These are phyloP conservation scores for Psammodynastes pulverulentus DNA, from an alignment of 2,113 vertebrate genomes.

Conservation along the genomic window DNA sequence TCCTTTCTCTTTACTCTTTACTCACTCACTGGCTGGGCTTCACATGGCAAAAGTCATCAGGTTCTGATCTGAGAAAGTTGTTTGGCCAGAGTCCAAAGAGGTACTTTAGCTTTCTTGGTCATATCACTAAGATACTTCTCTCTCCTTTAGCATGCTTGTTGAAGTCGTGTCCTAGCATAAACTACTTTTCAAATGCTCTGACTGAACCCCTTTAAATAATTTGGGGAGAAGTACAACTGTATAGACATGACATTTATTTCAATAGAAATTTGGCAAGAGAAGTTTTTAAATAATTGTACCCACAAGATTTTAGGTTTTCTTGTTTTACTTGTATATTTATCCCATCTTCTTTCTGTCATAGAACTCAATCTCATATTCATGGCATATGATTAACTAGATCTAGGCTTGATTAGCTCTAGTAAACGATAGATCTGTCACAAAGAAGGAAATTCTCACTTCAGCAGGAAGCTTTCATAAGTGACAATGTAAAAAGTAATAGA, in stretches of 20 bases:
- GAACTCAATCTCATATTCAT: not conserved
- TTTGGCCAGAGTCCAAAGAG: not conserved
- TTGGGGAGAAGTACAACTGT: not conserved
- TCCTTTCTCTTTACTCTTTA: too few relatives aligned
- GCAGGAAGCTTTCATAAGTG: not conserved
- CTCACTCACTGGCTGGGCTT: not conserved
- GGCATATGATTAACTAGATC: not conserved
- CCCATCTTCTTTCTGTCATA: not conserved
- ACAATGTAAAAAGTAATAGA: not conserved
- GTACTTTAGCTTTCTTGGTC: not conserved
- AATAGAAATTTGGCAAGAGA: not conserved
- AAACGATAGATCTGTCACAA: not conserved
- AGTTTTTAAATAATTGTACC: not conserved
- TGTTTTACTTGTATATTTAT: not conserved
- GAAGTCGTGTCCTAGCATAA: not conserved
- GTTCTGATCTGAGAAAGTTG: not conserved
- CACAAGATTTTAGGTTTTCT: not conserved
- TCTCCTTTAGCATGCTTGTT: not conserved
- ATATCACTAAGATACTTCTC: not conserved
- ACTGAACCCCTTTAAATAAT: not conserved
- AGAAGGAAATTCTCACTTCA: not conserved
- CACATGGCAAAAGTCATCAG: not conserved
- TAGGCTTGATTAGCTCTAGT: not conserved
- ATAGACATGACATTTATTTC: not conserved
- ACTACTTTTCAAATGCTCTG: not conserved